Percentiles rank a stretch among this genome's conserved stretches.
Conservation (phyloP, 2,797 vertebrate species). For the Margarornis squamiger region DNA sequence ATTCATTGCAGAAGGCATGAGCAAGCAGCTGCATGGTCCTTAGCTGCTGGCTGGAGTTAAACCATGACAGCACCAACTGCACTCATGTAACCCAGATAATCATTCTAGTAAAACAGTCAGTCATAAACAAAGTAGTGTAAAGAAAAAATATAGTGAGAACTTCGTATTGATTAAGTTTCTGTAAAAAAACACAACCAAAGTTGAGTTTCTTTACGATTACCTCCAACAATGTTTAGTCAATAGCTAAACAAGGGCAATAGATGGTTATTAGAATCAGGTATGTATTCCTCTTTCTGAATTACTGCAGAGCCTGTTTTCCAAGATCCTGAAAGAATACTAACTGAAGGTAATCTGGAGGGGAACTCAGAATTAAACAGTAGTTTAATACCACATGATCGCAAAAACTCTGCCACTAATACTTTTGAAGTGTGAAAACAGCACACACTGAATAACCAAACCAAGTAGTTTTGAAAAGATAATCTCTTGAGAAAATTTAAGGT, state of each 20-base stretch:
- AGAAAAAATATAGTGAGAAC: not conserved
- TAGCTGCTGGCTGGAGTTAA: not conserved
- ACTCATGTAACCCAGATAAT: not conserved
- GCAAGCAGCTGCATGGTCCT: not conserved
- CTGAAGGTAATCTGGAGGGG: not conserved
- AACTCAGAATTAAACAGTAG: not conserved
- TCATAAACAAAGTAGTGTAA: not conserved
- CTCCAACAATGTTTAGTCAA: not conserved
- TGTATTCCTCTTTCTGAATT: not conserved
- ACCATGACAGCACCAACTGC: not conserved
- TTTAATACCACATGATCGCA: not conserved
- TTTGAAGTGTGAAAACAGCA: not conserved
- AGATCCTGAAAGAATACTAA: not conserved
- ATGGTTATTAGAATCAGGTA: not conserved
- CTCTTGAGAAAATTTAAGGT: not conserved
- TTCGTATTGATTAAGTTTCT: not conserved
- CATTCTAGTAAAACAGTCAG: not conserved
- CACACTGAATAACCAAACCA: not conserved
- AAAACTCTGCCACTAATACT: not conserved
- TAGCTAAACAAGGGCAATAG: not conserved
- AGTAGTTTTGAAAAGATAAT: not conserved
- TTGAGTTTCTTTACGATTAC: not conserved
- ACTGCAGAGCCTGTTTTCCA: not conserved
- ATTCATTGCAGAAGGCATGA: fast-evolving
- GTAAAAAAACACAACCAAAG: not conserved